These are phyloP conservation scores for Trichomalopsis sarcophagae DNA, from an alignment of 1,140 invertebrate species.

Conservation along the genomic window DNA sequence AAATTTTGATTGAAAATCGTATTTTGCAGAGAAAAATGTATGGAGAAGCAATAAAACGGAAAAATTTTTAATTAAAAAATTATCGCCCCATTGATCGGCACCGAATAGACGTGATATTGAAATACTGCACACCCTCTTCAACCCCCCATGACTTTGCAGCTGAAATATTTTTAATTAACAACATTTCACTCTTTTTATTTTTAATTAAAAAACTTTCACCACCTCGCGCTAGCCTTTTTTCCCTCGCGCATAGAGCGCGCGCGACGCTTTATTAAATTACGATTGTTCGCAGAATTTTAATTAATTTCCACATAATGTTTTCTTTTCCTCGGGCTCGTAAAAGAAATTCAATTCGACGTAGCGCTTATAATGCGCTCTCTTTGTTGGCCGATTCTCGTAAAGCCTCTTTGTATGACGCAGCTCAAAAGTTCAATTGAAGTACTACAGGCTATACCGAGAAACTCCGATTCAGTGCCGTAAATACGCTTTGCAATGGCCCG, in stretches of 20 bases:
- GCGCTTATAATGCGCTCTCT: background rate
- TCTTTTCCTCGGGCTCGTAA: background rate
- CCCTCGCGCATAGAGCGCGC: background rate
- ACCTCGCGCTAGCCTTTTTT: background rate
- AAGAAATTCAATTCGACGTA: conserved; percentile 1
- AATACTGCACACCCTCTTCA: background rate
- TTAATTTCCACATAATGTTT: conserved; percentile 5
- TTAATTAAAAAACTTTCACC: conserved; percentile 18
- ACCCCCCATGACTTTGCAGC: background rate
- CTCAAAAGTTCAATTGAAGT: too few relatives aligned
- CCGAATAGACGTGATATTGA: conserved; percentile 26
- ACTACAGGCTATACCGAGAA: too few relatives aligned
- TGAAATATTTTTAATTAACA: conserved; percentile 48
- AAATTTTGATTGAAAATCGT: background rate
- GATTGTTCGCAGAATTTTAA: conserved; percentile 45
- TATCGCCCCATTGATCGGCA: conserved; percentile 10
- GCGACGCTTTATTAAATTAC: conserved; percentile 39
- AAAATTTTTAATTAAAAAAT: conserved; percentile 48
- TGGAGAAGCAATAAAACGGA: background rate
- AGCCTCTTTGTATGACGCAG: background rate
- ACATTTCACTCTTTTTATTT: background rate
- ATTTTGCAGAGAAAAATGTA: background rate
- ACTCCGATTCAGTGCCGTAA: too few relatives aligned
- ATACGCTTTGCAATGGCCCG: too few relatives aligned
- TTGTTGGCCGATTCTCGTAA: background rate